phyloP scores from a whole-genome alignment of 2,113 vertebrate species.

The Otus sunia region DNA sequence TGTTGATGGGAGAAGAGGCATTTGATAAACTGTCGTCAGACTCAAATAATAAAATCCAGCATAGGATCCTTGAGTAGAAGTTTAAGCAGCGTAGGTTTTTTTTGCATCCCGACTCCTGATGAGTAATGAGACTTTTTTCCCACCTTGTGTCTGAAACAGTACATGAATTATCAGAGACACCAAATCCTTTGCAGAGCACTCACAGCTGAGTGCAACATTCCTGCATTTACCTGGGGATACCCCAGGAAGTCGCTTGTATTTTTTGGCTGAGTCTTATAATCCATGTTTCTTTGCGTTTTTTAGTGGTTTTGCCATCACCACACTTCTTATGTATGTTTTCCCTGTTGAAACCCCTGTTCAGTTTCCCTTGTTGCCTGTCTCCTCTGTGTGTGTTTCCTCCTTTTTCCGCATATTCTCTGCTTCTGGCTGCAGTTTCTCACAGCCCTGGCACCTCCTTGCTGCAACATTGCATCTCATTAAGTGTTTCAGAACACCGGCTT shows the following conservation, averaged over 20 bases:
- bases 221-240: not conserved
- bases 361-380: not conserved
- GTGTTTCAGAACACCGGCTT: not conserved
- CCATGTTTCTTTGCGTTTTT: not conserved
- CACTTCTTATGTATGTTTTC: not conserved
- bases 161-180: not conserved
- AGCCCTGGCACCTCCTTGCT: not conserved
- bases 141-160: not conserved
- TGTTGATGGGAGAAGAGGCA: not conserved
- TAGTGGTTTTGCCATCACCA: not conserved
- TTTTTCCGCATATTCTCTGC: not conserved
- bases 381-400: not conserved
- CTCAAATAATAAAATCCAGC: not conserved
- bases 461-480: not conserved
- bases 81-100: not conserved
- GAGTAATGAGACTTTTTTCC: not conserved
- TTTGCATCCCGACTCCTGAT: not conserved
- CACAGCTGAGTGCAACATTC: not conserved
- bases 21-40: not conserved
- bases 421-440: not conserved
- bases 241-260: not conserved
- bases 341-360: not conserved
- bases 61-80: not conserved
- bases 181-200: not conserved
- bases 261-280: not conserved